phyloP scores from a whole-genome alignment of 2,797 vertebrate species.

The Hipposideros larvatus region DNA sequence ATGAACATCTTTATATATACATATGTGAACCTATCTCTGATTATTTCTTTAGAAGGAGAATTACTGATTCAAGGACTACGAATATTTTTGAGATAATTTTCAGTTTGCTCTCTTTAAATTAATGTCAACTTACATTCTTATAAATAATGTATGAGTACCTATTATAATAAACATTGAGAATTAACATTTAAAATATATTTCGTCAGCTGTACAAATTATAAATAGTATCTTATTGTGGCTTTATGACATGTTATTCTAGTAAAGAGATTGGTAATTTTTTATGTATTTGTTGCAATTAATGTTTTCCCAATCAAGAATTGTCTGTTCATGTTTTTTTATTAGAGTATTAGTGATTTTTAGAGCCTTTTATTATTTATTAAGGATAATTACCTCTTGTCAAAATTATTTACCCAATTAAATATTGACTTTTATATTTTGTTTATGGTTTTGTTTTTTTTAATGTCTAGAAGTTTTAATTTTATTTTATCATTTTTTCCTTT shows the following conservation, averaged over 20 bases:
- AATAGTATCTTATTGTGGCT: neutral
- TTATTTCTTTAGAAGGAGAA: constrained; percentile 30
- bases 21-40: neutral
- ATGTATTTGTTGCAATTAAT: neutral
- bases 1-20: neutral
- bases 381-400: neutral
- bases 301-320: neutral
- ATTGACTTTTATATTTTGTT: neutral
- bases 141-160: neutral
- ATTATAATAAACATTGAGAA: neutral
- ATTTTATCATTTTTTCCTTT: neutral
- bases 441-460: neutral
- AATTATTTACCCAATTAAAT: constrained; percentile 22
- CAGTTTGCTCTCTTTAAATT: constrained; percentile 42
- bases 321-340: neutral
- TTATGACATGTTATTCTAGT: constrained; percentile 9
- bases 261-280: neutral
- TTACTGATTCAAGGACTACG: neutral
- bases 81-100: constrained; percentile 26
- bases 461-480: neutral
- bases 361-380: neutral
- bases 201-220: neutral
- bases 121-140: neutral
- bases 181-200: constrained; percentile 10
- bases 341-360: neutral